These are phyloP conservation scores for Eurytoma adleriae DNA, from an alignment of 2,888 invertebrate species.

Conservation along the genomic window DNA sequence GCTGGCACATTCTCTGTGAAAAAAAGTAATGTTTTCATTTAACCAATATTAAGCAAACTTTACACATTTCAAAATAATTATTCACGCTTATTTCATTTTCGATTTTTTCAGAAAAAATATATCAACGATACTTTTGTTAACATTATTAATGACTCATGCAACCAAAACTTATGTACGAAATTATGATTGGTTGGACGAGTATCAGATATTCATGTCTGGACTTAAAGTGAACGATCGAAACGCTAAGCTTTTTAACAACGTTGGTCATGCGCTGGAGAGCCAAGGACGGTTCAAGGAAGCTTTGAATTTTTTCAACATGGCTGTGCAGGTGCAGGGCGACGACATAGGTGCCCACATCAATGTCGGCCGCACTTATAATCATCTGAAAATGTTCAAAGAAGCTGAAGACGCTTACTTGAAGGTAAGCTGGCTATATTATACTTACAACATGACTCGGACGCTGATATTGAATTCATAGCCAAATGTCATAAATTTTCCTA, in stretches of 20 bases:
- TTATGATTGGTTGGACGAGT: conserved; percentile 95
- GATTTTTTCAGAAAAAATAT: conserved; percentile 78
- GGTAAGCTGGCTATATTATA: conserved; percentile 71
- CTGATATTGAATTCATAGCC: no score
- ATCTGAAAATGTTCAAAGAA: conserved; percentile 90
- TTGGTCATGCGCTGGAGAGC: conserved; percentile 95
- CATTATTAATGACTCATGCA: conserved; percentile 87
- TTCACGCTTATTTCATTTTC: background rate
- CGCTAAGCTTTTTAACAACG: conserved; percentile 98
- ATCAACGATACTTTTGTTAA: conserved; percentile 81
- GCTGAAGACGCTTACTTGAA: conserved; percentile 95
- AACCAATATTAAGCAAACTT: background rate
- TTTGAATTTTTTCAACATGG: conserved; percentile 92
- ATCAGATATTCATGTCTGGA: conserved; percentile 95
- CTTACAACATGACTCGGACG: background rate
- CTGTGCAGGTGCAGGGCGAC: conserved; percentile 94
- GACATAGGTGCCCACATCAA: conserved; percentile 98
- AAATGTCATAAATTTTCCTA: no score
- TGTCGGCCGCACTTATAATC: conserved; percentile 96
- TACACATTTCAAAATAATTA: background rate
- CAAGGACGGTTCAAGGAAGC: conserved; percentile 85
- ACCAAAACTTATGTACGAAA: conserved; percentile 92
- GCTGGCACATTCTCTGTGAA: conserved; percentile 84
- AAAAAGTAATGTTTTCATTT: conserved; percentile 75
- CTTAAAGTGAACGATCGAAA: conserved; percentile 91